phyloP scores from a whole-genome alignment of 2,797 vertebrate species.

The Miichthys miiuy region DNA sequence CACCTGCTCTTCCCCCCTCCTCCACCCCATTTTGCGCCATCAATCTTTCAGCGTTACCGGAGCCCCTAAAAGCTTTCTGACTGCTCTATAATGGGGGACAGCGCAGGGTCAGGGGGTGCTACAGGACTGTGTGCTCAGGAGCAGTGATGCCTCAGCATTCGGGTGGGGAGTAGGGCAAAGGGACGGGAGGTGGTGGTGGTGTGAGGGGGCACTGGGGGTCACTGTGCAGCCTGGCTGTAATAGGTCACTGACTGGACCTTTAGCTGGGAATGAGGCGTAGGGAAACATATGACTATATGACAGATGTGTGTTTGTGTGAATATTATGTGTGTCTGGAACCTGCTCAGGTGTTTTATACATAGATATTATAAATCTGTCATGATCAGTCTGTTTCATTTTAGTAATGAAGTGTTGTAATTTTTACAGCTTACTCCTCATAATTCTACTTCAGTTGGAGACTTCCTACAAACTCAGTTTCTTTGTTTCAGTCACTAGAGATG shows the following conservation, averaged over 20 bases:
- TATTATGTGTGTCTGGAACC: background rate
- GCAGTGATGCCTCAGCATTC: slow-evolving; percentile 84
- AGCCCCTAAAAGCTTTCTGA: slow-evolving; percentile 91
- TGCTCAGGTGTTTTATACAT: slow-evolving; percentile 5
- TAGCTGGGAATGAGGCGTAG: slow-evolving; percentile 59
- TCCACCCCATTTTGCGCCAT: slow-evolving; percentile 85
- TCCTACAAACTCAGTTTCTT: slow-evolving; percentile 5
- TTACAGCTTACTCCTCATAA: fast-evolving
- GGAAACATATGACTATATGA: slow-evolving; percentile 3
- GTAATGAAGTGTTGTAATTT: background rate
- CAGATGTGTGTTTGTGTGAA: slow-evolving; percentile 15
- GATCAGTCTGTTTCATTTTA: background rate
- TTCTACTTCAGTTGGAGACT: background rate
- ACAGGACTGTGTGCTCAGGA: slow-evolving; percentile 82
- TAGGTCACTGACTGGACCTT: slow-evolving; percentile 80
- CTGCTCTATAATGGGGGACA: slow-evolving; percentile 89
- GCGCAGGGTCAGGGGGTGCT: slow-evolving; percentile 84
- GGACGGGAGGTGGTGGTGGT: slow-evolving; percentile 55
- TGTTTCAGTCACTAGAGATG: too few relatives aligned
- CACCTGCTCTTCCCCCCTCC: slow-evolving; percentile 87
- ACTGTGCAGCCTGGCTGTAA: slow-evolving; percentile 74
- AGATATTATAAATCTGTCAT: slow-evolving; percentile 3
- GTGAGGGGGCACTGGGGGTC: slow-evolving; percentile 76
- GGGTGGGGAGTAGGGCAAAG: slow-evolving; percentile 66
- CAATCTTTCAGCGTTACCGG: slow-evolving; percentile 89